Evolutionary conservation across 2,113 vertebrate genomes (phyloP).

Genomic region (Rhinolophus ferrumequinum): DNA sequence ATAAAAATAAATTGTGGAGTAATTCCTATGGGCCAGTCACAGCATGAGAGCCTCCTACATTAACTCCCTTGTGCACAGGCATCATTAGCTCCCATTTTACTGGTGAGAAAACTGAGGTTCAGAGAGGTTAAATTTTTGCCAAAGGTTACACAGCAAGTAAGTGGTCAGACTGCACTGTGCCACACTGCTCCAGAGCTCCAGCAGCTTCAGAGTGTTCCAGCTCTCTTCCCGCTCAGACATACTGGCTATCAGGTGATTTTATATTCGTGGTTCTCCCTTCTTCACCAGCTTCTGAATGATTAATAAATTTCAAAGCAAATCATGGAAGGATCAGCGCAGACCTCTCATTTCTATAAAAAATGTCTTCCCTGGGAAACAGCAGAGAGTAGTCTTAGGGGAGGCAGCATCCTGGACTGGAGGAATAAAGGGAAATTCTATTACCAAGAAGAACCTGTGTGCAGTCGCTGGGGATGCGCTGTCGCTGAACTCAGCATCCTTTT

Average conservation of each 20-base stretch:
- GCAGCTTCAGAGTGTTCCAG: not conserved
- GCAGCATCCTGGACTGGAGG: not conserved
- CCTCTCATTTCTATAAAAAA: not conserved
- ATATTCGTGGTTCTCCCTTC: not conserved
- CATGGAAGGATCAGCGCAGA: accelerated
- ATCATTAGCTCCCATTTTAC: not conserved
- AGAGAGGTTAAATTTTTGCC: not conserved
- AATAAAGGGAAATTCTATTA: not conserved
- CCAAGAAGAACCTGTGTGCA: accelerated
- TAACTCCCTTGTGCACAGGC: not conserved
- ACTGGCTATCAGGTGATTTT: not conserved
- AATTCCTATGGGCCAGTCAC: not conserved
- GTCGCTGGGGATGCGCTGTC: not conserved
- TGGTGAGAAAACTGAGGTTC: not conserved
- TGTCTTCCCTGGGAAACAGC: not conserved
- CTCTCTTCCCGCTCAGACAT: not conserved
- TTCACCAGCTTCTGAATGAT: not conserved
- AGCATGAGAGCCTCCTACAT: accelerated
- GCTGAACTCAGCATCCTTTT: not conserved
- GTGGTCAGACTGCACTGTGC: too few species aligned
- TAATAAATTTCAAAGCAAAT: conserved; percentile 24
- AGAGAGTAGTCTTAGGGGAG: not conserved
- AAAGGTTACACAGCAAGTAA: not conserved
- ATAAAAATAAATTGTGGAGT: not conserved
- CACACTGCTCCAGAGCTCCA: accelerated